Evolutionary conservation across 1,140 invertebrate species (phyloP).

Genomic region (Macrostomum lignano): DNA sequence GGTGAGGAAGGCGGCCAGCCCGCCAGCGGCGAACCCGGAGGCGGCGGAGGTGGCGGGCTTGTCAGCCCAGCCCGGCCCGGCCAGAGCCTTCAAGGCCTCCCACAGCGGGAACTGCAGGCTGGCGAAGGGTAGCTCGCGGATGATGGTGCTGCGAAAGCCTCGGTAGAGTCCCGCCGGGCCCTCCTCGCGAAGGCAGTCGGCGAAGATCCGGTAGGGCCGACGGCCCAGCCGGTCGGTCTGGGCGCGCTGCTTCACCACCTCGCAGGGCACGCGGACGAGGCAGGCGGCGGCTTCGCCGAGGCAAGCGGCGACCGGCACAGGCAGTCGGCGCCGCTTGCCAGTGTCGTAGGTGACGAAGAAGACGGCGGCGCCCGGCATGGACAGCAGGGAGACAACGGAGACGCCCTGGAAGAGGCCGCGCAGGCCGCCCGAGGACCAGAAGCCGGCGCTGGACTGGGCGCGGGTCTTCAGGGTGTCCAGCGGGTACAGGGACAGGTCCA

Average conservation of each 20-base stretch:
- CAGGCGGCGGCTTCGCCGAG: too few species aligned
- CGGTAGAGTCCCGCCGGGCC: conserved; percentile 72
- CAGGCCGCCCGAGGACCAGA: neutral
- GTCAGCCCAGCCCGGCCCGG: neutral
- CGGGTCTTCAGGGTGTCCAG: conserved; percentile 6
- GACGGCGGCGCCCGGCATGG: conserved; percentile 37
- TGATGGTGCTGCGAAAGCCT: conserved; percentile 58
- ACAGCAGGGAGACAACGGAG: neutral
- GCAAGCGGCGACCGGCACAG: too few species aligned
- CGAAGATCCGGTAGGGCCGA: too few species aligned
- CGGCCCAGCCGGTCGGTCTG: conserved; percentile 36
- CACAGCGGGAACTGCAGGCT: conserved; percentile 76
- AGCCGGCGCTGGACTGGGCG: neutral
- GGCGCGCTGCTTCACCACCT: conserved; percentile 69
- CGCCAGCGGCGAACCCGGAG: conserved; percentile 31
- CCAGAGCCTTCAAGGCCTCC: conserved; percentile 47
- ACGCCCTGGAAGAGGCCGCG: conserved; percentile 1
- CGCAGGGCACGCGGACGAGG: conserved; percentile 58
- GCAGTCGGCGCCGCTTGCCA: conserved; percentile 40
- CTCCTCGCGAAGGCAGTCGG: too few species aligned
- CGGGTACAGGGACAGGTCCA: conserved; percentile 3
- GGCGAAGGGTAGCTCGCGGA: conserved; percentile 73
- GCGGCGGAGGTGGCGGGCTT: conserved; percentile 5
- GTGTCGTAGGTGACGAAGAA: conserved; percentile 74
- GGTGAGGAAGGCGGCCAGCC: conserved; percentile 47